Conservation (phyloP, 2,113 vertebrate genomes). For the Raja brachyura region DNA sequence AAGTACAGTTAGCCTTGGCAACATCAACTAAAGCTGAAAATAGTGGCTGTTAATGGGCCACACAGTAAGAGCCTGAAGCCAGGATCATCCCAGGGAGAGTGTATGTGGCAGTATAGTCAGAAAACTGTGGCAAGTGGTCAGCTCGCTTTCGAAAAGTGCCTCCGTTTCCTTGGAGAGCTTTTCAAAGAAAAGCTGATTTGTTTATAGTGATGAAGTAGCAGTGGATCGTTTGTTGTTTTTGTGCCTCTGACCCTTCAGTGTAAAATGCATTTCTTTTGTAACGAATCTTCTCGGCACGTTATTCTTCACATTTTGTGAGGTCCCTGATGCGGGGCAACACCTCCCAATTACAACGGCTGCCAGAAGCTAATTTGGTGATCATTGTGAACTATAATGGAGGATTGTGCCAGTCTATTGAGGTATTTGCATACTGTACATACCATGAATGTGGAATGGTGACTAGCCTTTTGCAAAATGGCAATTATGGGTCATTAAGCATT, state of each 20-base stretch:
- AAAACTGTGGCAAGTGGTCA: conserved; percentile 17
- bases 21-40: conserved; percentile 38
- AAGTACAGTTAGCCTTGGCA: conserved; percentile 61
- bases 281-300: conserved; percentile 68
- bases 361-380: conserved; percentile 76
- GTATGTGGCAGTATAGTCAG: conserved; percentile 26
- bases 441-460: conserved; percentile 72
- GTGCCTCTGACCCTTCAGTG: conserved; percentile 17
- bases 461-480: conserved; percentile 63
- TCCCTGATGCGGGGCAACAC: conserved; percentile 73
- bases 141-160: conserved; percentile 34
- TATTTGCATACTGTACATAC: conserved; percentile 76
- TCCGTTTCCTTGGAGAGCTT: conserved; percentile 24
- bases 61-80: conserved; percentile 37
- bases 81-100: conserved; percentile 27
- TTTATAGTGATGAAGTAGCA: conserved; percentile 37
- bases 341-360: conserved; percentile 74
- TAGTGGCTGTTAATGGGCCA: conserved; percentile 36
- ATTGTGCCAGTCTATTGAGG: conserved; percentile 66
- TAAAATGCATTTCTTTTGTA: conserved; percentile 56
- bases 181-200: conserved; percentile 38
- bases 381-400: conserved; percentile 68
- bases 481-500: conserved; percentile 66
- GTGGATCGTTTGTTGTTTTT: conserved; percentile 24
- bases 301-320: conserved; percentile 74